A percentile compares a stretch with the other conserved stretches of the same genome.
Evolutionary conservation across 2,113 vertebrate species (phyloP).

Genomic region (Calypte anna): DNA sequence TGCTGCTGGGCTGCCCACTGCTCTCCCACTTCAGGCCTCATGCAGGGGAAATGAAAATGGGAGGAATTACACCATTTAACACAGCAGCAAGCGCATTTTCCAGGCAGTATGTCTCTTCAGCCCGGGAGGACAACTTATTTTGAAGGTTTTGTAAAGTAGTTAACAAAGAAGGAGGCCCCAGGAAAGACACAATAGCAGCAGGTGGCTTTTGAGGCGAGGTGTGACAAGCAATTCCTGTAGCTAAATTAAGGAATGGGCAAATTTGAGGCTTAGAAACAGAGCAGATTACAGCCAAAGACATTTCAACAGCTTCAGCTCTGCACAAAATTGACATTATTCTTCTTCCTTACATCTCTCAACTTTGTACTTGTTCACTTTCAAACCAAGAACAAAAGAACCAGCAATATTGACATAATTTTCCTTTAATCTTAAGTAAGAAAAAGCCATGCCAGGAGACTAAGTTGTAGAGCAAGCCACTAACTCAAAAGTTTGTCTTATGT

Average conservation of each 20-base stretch:
- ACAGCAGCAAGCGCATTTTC: slow-evolving; percentile 39
- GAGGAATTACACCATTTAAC: slow-evolving; percentile 23
- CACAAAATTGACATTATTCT: not conserved
- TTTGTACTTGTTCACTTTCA: not conserved
- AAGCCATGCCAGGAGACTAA: not conserved
- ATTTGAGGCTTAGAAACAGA: not conserved
- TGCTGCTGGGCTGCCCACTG: not conserved
- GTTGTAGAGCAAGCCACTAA: not conserved
- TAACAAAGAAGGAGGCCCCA: not conserved
- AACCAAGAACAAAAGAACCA: not conserved
- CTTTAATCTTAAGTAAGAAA: not conserved
- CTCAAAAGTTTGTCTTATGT: not conserved
- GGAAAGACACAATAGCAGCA: not conserved
- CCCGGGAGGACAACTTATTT: not conserved
- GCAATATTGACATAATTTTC: not conserved
- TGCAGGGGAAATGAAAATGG: not conserved
- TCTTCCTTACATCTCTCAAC: not conserved
- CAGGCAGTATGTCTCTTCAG: not conserved
- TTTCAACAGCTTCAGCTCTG: not conserved
- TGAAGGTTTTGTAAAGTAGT: not conserved
- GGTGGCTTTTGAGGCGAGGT: not conserved
- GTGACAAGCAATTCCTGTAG: not conserved
- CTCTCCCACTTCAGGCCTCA: not conserved
- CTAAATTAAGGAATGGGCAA: not conserved
- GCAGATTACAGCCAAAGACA: not conserved